Conservation (phyloP, 2,888 invertebrate genomes). For the Nomada fabriciana region DNA sequence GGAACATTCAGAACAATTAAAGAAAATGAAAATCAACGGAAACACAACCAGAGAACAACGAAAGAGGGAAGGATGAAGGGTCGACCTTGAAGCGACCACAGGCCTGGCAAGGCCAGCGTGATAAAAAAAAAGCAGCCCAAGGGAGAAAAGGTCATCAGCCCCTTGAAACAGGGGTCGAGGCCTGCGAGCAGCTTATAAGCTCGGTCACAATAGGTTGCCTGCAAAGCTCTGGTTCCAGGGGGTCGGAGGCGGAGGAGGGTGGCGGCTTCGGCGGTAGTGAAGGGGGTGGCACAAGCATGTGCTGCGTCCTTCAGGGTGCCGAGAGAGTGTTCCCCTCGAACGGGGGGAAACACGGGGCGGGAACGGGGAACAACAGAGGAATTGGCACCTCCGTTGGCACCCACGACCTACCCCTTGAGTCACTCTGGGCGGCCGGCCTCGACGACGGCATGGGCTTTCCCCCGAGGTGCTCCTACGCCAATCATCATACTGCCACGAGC, state of each 20-base stretch:
- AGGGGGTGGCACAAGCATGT: conserved; percentile 78
- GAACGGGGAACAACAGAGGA: conserved; percentile 55
- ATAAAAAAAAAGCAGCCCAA: neutral
- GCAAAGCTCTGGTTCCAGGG: conserved; percentile 80
- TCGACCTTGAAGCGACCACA: conserved; percentile 53
- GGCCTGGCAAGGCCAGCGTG: conserved; percentile 54
- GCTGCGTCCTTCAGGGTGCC: conserved; percentile 82
- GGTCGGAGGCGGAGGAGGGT: conserved; percentile 73
- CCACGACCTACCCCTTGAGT: conserved; percentile 81
- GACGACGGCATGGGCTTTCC: conserved; percentile 83
- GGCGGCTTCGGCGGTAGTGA: conserved; percentile 66
- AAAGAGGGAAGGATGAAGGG: conserved; percentile 65
- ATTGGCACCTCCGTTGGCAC: conserved; percentile 69
- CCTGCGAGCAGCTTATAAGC: conserved; percentile 76
- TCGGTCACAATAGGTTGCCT: conserved; percentile 82
- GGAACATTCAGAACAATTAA: neutral
- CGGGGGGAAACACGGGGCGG: conserved; percentile 74
- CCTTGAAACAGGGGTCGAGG: conserved; percentile 71
- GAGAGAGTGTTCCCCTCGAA: conserved; percentile 81
- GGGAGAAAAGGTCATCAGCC: conserved; percentile 71
- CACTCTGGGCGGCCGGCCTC: conserved; percentile 83
- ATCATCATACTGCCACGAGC: conserved; percentile 71
- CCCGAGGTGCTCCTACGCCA: conserved; percentile 79
- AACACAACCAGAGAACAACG: neutral
- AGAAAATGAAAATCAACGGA: neutral